Base-by-base conservation (phyloP, 1,140 invertebrate genomes). In the Manduca sexta region DNA sequence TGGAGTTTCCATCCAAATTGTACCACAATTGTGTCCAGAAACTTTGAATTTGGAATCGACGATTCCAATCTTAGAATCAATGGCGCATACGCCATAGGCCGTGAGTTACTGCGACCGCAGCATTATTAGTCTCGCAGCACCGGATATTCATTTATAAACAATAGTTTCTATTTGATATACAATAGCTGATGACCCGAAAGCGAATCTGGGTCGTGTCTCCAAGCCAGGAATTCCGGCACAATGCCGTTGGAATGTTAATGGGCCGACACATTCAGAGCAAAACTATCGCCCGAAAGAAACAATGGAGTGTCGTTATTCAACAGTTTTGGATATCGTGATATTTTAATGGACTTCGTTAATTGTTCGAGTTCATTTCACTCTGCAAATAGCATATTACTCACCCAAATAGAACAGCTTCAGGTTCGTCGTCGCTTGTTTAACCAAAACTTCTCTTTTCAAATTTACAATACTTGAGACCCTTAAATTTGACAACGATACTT, bases 171-270 rank as follows among this genome's bases (percentile, higher is more conserved):
- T 16, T 56, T 46, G 35, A 33, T 41, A 15, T 43, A 48, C 48
- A 51, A 50, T 56, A 42, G 49, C 47, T 45, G 43, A 43, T 42
- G 47, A 31, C 48, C 43, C 44, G 34, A 39, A 54, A 54, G 34
- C 42, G 37, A 49, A 52, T 49, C 42, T 57, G 46, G 49, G 50
- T 14, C 49, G 37, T 49, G 38, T 52, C 52, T 52, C 48, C 43
- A 47, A 52, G 29, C 44, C 40, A 40, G 52, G 49, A 58, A 58
- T 61, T 49, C 40, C 34, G 16, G 45, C n/a, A 44, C 49, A 49
- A 52, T 47, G 47, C 21, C 34, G 21, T 31, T 40, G 46, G 52
- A 60, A 55, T 56, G 45, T 60, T 60, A 60, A 60, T 60, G 43
- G 42, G 26, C 30, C 8, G 41, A 60, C 47, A 55, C 40, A 54